Evolutionary conservation across 2,888 invertebrate genomes (phyloP).

Genomic region (Caenorhabditis sp.): DNA sequence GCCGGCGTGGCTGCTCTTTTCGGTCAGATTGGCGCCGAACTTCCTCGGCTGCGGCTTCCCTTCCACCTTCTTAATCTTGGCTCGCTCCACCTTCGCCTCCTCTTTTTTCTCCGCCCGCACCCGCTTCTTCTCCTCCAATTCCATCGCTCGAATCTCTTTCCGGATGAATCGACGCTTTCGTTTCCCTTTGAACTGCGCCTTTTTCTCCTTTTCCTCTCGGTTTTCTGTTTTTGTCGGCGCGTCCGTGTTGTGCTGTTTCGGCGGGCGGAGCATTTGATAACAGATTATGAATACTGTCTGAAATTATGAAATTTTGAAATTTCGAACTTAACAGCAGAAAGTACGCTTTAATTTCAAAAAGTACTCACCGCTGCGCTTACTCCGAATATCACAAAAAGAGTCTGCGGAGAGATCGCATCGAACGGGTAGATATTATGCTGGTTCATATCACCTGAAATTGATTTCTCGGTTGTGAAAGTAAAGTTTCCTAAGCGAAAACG

Average conservation of each 20-base stretch:
- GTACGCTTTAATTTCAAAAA: no score
- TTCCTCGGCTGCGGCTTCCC: not conserved
- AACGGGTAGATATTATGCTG: no score
- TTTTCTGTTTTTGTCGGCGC: not conserved
- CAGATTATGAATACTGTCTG: not conserved
- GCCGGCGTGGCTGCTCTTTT: not conserved
- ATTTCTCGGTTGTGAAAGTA: no score
- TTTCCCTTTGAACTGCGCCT: not conserved
- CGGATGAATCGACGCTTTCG: conserved; percentile 24
- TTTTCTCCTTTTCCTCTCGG: not conserved
- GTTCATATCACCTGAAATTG: no score
- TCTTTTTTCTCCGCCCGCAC: conserved; percentile 25
- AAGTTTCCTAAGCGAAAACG: no score
- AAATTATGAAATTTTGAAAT: no score
- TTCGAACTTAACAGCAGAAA: no score
- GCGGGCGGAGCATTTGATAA: not conserved
- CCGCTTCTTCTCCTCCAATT: conserved; percentile 26
- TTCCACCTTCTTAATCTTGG: conserved; percentile 9
- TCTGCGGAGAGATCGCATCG: no score
- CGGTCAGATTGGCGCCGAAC: not conserved
- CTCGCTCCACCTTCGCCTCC: conserved; percentile 19
- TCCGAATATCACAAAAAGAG: no score
- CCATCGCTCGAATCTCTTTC: conserved; percentile 32
- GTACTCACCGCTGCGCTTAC: no score
- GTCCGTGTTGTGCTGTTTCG: not conserved